Evolutionary conservation across 2,888 invertebrate genomes (phyloP), one percentile per base, ranked within the genome.

Genomic region (Sericinus montela): DNA sequence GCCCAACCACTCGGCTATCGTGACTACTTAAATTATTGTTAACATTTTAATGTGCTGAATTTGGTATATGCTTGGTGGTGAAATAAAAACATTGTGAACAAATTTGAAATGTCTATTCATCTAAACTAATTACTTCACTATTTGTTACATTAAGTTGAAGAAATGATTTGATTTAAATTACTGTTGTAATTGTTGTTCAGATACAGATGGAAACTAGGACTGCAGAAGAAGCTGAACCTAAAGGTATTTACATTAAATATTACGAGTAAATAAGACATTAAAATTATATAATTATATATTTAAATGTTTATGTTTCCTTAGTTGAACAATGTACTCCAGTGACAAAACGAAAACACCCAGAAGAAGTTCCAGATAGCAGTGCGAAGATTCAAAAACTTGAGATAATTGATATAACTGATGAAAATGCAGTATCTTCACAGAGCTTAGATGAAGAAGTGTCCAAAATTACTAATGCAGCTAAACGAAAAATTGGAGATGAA

Each of bases 381-480:
- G 68, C 80, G 1, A 88, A 88, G 56, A 71, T 86, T 30, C 78
- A 71, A 52, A 87, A 87, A 61, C 65, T 87, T 3, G 76, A 80
- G 38, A 55, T 72, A 6, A 54, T 62, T 1, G 72, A 72, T 32
- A 54, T 58, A 1, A 67, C 67, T 28, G 64, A 69, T 29, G 73
- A 75, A 40, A 63, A 67, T 14, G 55, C 65, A 1, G 65, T 75
- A 0, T 72, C 71, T 14, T 67, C 76, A 1, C 81, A 86, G 58
- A 62, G 63, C 7, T 65, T 87, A 42, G 87, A 88, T 36, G 72
- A 82, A 14, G 85, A 88, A 60, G 83, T 85, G 1, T 79, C 79
- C 0, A 70, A 75, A 51, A 80, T 85, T 45, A 86, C 66, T 43
- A 29, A 29, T 29, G 58, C 68, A 28, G 60, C 68, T 2, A 79